These are phyloP conservation scores for Enteromius argenteus DNA, from an alignment of 2,797 vertebrate genomes.

Conservation along the genomic window DNA sequence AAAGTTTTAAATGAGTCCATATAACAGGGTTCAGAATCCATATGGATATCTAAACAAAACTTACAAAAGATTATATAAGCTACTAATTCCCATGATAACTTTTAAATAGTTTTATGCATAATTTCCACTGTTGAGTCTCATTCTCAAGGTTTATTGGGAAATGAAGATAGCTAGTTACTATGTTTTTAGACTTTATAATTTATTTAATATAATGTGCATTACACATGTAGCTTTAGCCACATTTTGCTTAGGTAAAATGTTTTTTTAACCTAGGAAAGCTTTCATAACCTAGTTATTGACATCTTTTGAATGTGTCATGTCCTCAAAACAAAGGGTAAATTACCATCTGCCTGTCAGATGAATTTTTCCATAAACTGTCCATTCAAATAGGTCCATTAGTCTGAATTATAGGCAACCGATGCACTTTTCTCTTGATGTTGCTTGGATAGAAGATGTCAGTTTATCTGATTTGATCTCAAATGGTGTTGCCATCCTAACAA, in stretches of 20 bases:
- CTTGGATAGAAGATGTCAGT: background rate
- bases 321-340: background rate
- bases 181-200: background rate
- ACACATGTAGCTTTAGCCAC: background rate
- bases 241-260: background rate
- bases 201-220: background rate
- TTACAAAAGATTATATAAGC: background rate
- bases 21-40: background rate
- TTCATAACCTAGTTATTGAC: background rate
- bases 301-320: background rate
- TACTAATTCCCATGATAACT: background rate
- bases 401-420: background rate
- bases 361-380: background rate
- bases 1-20: background rate
- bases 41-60: background rate
- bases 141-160: background rate
- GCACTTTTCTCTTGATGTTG: constrained; percentile 4
- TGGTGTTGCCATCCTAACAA: background rate
- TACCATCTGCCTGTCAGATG: background rate
- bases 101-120: background rate
- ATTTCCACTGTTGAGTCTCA: background rate
- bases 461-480: background rate
- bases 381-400: constrained; percentile 23
- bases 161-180: background rate
- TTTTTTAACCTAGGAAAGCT: background rate